Evolutionary conservation across 2,797 vertebrate genomes (phyloP).

Genomic region (Australoheros facetus): DNA sequence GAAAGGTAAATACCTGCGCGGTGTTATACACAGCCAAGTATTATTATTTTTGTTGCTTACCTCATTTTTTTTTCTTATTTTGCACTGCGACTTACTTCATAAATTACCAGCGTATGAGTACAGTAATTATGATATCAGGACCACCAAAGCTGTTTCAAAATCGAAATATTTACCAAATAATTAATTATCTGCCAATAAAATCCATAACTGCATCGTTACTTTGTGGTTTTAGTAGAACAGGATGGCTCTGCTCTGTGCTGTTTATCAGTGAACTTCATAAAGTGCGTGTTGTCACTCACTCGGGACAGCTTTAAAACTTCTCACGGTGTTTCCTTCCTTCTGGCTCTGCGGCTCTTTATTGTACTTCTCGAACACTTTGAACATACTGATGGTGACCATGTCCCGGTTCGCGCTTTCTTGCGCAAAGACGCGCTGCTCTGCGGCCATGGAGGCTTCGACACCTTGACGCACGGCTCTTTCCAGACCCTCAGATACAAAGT

Average conservation of each 20-base stretch:
- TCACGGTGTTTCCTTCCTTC: constrained; percentile 89
- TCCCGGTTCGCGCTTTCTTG: constrained; percentile 74
- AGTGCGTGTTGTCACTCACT: constrained; percentile 81
- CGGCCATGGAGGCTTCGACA: constrained; percentile 4
- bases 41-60: not conserved
- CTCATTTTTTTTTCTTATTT: not conserved
- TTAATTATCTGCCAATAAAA: not conserved
- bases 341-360: constrained; percentile 82
- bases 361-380: constrained; percentile 90
- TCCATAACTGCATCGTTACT: not conserved
- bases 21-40: not conserved
- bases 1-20: not conserved
- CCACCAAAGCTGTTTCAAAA: not conserved
- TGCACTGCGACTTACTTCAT: not conserved
- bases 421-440: constrained; percentile 53
- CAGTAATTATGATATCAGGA: not conserved
- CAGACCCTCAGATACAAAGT: constrained; percentile 24
- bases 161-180: not conserved
- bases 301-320: constrained; percentile 86
- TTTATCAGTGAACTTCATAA: not conserved
- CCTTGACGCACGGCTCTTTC: constrained; percentile 44
- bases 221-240: not conserved
- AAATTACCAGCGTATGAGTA: not conserved
- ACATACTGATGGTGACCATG: constrained; percentile 87
- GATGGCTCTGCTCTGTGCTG: not conserved